Base-by-base conservation (phyloP, 1,140 invertebrate species). In the Radopholus similis region DNA sequence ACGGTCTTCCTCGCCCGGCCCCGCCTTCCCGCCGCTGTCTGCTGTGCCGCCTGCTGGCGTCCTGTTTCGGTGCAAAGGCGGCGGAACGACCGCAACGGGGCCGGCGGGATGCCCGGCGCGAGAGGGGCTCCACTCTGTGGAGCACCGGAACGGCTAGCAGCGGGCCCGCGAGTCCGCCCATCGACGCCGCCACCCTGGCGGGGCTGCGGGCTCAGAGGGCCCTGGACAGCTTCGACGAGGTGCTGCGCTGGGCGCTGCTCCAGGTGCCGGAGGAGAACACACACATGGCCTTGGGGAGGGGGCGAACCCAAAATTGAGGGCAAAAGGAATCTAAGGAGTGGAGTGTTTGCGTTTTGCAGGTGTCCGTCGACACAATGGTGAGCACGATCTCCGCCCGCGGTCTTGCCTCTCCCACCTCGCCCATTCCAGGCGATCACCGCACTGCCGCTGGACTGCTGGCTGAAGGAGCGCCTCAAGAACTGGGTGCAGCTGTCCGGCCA, bases 401-500 rank as follows among this genome's bases (percentile, higher is more conserved):
- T n/a, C n/a, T n/a, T n/a, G n/a, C n/a, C n/a, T n/a, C n/a, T n/a
- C n/a, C n/a, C n/a, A n/a, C n/a, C n/a, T n/a, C n/a, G n/a, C n/a
- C n/a, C n/a, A n/a, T n/a, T n/a, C n/a, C n/a, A n/a, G n/a, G 92
- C 95, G 79, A 85, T 95, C 69, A 91, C 91, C 60, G 91, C 90
- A 6, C 91, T 93, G 38, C 92, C 92, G 37, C 91, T 90, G 74
- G 91, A 93, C 78, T 87, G 91, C 26, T 84, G 94, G 32, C 82
- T 94, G 53, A 90, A 90, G 74, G 90, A 90, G 64, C 86, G 88
- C 66, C 85, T 86, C 30, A 88, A 88, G 70, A 87, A 87, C 35
- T 95, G 92, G 92, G 84, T 96, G 83, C 93, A 96, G 83, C 84
- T 96, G 51, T 91, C 92, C 15, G 94, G 94, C 0, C 94, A 97